Percentiles rank a stretch among this genome's conserved stretches.
Evolutionary conservation across 2,888 invertebrate genomes (phyloP).

Genomic region (Drosophila mimetica): DNA sequence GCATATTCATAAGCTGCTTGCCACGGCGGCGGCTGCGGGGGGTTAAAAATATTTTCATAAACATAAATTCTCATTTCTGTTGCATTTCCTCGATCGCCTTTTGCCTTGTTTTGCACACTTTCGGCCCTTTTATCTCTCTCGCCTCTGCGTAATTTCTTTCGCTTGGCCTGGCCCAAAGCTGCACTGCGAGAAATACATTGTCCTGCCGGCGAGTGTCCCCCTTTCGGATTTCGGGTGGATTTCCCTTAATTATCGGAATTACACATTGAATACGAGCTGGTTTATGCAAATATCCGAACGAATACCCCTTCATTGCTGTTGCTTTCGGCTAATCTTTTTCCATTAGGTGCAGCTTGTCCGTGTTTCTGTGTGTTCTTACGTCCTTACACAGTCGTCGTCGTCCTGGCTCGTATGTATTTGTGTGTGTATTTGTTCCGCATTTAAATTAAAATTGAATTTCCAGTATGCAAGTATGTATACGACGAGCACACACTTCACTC

Average conservation of each 20-base stretch:
- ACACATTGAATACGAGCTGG: slow-evolving; percentile 27
- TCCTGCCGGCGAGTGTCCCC: too few species aligned
- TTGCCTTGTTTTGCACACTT: slow-evolving; percentile 50
- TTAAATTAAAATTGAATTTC: slow-evolving; percentile 51
- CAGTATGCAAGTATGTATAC: slow-evolving; percentile 28
- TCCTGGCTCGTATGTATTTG: slow-evolving; percentile 12
- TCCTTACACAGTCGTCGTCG: slow-evolving; percentile 22
- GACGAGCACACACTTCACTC: slow-evolving; percentile 18
- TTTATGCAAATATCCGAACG: slow-evolving; percentile 27
- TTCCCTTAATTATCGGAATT: slow-evolving; percentile 35
- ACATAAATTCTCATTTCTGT: slow-evolving; percentile 78
- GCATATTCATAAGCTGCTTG: slow-evolving; percentile 49
- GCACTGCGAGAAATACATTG: slow-evolving; percentile 40
- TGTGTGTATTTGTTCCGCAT: slow-evolving; percentile 35
- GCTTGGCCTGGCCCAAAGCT: slow-evolving; percentile 24
- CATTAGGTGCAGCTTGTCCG: slow-evolving; percentile 32
- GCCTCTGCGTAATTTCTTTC: slow-evolving; percentile 63
- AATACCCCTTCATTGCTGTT: slow-evolving; percentile 9
- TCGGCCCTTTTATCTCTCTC: slow-evolving; percentile 59
- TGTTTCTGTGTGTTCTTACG: slow-evolving; percentile 3
- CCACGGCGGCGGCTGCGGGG: slow-evolving; percentile 5
- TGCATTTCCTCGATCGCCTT: slow-evolving; percentile 73
- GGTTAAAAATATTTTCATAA: slow-evolving; percentile 65
- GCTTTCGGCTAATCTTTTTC: slow-evolving; percentile 48
- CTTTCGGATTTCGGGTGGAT: not conserved